Evolutionary conservation across 2,797 vertebrate species (phyloP).

Genomic region (Anguilla anguilla): DNA sequence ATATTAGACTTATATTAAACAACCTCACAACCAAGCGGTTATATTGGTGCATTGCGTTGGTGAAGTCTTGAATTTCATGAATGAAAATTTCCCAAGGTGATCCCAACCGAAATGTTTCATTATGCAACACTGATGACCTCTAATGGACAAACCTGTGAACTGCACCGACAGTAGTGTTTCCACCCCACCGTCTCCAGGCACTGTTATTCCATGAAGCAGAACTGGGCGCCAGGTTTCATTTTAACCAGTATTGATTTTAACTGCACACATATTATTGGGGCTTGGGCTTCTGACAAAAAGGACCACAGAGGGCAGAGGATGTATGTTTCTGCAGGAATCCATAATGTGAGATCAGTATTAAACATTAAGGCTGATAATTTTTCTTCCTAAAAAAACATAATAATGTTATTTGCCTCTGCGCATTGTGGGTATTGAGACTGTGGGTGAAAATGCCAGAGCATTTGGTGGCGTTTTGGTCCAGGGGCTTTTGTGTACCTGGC

Average conservation of each 20-base stretch:
- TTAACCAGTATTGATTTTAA: not conserved
- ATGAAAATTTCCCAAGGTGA: not conserved
- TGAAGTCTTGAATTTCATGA: too few species aligned
- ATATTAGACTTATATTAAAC: too few species aligned
- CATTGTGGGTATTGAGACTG: not conserved
- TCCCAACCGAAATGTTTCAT: not conserved
- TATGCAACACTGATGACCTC: constrained; percentile 16
- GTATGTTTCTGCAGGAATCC: not conserved
- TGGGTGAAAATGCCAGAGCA: not conserved
- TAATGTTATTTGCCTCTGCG: not conserved
- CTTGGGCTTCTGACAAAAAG: not conserved
- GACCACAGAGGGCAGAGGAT: too few species aligned
- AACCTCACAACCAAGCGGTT: too few species aligned
- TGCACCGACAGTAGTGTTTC: not conserved
- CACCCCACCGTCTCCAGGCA: not conserved
- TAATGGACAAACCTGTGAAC: not conserved
- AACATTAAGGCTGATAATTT: not conserved
- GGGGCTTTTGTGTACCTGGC: not conserved
- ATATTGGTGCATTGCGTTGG: too few species aligned
- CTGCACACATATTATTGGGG: not conserved
- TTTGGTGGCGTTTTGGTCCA: too few species aligned
- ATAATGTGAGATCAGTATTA: not conserved
- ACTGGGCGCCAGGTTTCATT: not conserved
- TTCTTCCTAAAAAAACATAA: not conserved
- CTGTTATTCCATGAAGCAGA: not conserved